These are phyloP conservation scores for Enteromius fasciolatus DNA, from an alignment of 2,797 vertebrate genomes.

Conservation along the genomic window DNA sequence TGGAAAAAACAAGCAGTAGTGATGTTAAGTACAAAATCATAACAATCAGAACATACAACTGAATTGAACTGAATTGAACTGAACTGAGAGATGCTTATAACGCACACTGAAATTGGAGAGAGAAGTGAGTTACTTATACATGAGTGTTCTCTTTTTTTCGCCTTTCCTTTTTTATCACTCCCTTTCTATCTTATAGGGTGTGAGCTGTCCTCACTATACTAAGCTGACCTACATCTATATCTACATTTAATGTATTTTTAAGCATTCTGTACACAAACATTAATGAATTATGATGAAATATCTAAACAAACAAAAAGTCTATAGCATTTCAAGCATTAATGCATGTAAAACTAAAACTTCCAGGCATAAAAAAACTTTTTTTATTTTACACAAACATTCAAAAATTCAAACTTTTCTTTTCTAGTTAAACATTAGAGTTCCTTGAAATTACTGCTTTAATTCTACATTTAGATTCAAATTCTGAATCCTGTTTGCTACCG, in stretches of 20 bases:
- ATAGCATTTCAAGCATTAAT: background rate
- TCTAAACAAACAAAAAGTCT: background rate
- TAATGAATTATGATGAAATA: background rate
- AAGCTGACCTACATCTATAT: slow-evolving; percentile 42
- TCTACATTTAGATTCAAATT: background rate
- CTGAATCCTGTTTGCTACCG: background rate
- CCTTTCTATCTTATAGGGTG: background rate
- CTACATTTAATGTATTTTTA: background rate
- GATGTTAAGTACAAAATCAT: slow-evolving; percentile 11
- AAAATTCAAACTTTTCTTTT: background rate
- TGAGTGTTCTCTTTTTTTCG: background rate
- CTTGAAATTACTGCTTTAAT: background rate
- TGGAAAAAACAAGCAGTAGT: slow-evolving; percentile 24
- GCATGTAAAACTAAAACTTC: background rate
- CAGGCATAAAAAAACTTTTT: too few species aligned
- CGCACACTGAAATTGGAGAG: background rate
- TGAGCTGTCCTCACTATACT: slow-evolving; percentile 6
- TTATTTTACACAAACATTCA: background rate
- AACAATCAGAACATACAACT: slow-evolving; percentile 29
- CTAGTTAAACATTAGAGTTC: background rate
- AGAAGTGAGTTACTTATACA: background rate
- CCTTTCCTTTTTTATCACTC: background rate
- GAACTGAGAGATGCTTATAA: background rate
- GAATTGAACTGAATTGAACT: background rate
- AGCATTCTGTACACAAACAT: background rate